These are phyloP conservation scores for Teleogryllus oceanicus DNA, from an alignment of 2,888 invertebrate genomes.

Conservation along the genomic window DNA sequence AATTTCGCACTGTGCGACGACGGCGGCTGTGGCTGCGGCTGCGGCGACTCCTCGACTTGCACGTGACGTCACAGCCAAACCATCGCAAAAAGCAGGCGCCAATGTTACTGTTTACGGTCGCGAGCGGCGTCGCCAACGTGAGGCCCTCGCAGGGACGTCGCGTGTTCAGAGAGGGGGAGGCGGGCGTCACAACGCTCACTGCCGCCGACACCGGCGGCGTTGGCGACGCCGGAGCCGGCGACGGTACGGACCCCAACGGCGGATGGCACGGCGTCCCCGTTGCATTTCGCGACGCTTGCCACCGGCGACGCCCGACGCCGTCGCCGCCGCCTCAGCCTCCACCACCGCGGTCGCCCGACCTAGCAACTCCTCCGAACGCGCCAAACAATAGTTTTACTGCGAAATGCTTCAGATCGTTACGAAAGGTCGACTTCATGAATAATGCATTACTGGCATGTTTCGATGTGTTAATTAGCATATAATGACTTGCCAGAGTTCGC, in stretches of 20 bases:
- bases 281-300: background rate
- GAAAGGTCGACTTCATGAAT: conserved; percentile 7
- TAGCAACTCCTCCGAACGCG: background rate
- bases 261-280: background rate
- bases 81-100: background rate
- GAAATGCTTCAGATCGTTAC: conserved; percentile 18
- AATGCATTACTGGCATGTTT: background rate
- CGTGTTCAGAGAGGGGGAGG: background rate
- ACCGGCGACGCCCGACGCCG: background rate
- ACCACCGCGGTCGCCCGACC: background rate
- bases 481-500: background rate
- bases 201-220: background rate
- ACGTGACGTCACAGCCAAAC: background rate
- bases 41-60: background rate
- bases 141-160: conserved; percentile 1
- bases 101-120: conserved; percentile 18
- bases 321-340: background rate
- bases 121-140: background rate
- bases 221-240: background rate
- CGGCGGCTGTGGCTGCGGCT: too few species aligned
- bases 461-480: conserved; percentile 11
- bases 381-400: background rate
- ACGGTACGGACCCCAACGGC: background rate
- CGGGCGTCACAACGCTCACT: background rate
- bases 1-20: too few species aligned